Percentiles rank a stretch among this genome's conserved stretches.
Evolutionary conservation across 1,140 invertebrate species (phyloP).

Genomic region (Habropoda laboriosa): DNA sequence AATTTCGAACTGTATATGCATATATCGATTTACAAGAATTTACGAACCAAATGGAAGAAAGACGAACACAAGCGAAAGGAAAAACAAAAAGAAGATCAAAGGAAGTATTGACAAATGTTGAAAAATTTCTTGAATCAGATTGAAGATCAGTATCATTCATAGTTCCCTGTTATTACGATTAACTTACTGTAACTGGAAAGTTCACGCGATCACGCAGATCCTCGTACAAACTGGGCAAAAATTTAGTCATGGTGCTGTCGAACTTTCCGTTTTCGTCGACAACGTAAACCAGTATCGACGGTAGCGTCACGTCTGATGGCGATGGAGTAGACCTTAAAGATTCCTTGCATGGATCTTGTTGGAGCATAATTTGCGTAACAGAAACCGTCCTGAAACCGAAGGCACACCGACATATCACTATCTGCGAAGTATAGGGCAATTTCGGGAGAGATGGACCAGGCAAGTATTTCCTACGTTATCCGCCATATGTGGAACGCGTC

Average conservation of each 20-base stretch:
- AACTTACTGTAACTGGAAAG: conserved; percentile 61
- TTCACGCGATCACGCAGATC: conserved; percentile 36
- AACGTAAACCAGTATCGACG: conserved; percentile 73
- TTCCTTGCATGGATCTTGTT: conserved; percentile 71
- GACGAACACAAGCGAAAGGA: too few species aligned
- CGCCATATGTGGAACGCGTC: too few species aligned
- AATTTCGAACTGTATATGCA: too few species aligned
- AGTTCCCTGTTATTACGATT: background rate
- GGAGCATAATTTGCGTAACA: conserved; percentile 70
- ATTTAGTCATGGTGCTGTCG: conserved; percentile 73
- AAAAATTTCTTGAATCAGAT: too few species aligned
- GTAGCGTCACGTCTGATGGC: conserved; percentile 61
- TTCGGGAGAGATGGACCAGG: too few species aligned
- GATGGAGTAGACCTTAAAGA: conserved; percentile 32
- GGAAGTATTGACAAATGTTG: too few species aligned
- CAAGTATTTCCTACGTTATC: too few species aligned
- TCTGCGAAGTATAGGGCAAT: background rate
- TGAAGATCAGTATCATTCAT: background rate
- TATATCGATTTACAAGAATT: too few species aligned
- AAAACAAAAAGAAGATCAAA: too few species aligned
- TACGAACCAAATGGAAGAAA: too few species aligned
- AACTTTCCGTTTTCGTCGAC: conserved; percentile 74
- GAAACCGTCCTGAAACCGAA: conserved; percentile 68
- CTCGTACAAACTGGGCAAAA: conserved; percentile 72
- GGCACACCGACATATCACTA: background rate